Evolutionary conservation across 2,888 invertebrate species (phyloP).

Genomic region (Auanema freiburgensis): DNA sequence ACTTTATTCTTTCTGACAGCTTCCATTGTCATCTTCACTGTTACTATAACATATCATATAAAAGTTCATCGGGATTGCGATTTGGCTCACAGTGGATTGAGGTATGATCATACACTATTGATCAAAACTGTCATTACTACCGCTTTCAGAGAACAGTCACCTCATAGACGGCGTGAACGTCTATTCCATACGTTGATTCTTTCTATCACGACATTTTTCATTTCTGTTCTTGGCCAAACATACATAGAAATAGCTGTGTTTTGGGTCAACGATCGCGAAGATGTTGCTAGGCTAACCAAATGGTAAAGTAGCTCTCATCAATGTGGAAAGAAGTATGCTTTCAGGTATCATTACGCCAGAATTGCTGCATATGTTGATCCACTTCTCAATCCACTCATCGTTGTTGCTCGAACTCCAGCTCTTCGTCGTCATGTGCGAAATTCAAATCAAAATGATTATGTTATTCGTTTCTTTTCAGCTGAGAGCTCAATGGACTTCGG

Average conservation of each 20-base stretch:
- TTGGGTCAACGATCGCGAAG: conserved; percentile 58
- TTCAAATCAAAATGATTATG: too few species aligned
- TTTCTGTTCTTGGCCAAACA: conserved; percentile 58
- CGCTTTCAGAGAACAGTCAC: conserved; percentile 50
- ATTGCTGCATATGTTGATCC: conserved; percentile 60
- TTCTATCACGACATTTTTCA: conserved; percentile 54
- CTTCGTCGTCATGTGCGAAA: conserved; percentile 52
- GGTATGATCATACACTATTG: conserved; percentile 22
- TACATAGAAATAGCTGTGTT: conserved; percentile 63
- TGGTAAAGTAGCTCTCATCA: conserved; percentile 24
- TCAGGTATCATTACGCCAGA: conserved; percentile 50
- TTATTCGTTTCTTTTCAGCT: conserved; percentile 21
- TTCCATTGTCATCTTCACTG: conserved; percentile 55
- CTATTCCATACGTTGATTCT: conserved; percentile 60
- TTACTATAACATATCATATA: conserved; percentile 59
- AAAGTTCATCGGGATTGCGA: conserved; percentile 55
- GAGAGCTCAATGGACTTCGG: conserved; percentile 39
- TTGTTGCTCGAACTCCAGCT: conserved; percentile 57
- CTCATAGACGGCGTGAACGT: conserved; percentile 58
- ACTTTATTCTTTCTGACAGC: conserved; percentile 56
- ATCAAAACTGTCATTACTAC: not conserved
- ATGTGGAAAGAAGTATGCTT: not conserved
- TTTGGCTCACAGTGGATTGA: conserved; percentile 43
- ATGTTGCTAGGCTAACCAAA: conserved; percentile 35
- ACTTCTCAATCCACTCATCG: conserved; percentile 59